phyloP scores from a whole-genome alignment of 1,140 invertebrate genomes.

The Cotesia typhae region DNA sequence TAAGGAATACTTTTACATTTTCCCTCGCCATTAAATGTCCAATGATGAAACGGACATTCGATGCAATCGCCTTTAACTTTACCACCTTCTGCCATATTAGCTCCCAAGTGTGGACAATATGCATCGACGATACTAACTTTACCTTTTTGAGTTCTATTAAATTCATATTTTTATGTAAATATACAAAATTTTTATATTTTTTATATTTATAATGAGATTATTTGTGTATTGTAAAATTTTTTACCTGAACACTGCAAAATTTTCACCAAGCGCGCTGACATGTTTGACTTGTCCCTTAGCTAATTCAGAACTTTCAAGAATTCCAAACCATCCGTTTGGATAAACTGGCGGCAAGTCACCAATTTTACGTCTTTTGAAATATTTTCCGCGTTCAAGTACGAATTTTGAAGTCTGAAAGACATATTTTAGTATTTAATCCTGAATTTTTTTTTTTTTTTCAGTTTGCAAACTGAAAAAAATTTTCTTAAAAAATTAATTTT shows the following conservation, averaged over 20 bases:
- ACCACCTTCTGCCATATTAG: conserved; percentile 83
- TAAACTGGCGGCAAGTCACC: conserved; percentile 81
- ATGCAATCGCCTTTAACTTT: conserved; percentile 79
- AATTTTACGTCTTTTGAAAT: conserved; percentile 58
- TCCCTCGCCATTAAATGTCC: conserved; percentile 82
- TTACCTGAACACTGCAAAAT: conserved; percentile 80
- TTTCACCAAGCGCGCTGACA: conserved; percentile 76
- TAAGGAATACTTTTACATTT: conserved; percentile 78
- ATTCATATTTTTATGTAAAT: not conserved
- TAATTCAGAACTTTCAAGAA: conserved; percentile 77
- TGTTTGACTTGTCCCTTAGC: conserved; percentile 70
- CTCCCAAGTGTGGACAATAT: conserved; percentile 90
- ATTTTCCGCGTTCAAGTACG: no score
- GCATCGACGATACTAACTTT: conserved; percentile 79
- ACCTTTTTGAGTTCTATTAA: conserved; percentile 66
- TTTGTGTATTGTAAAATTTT: no score
- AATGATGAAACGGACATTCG: conserved; percentile 89
- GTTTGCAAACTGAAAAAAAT: no score
- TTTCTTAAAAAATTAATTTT: no score
- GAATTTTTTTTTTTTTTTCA: no score
- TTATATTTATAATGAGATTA: no score
- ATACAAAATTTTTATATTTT: not conserved
- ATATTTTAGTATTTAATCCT: no score
- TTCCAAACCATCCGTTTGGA: conserved; percentile 89
- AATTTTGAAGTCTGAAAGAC: no score